Base-by-base conservation (phyloP, 2,888 invertebrate species). In the Lasioglossum lativentre region DNA sequence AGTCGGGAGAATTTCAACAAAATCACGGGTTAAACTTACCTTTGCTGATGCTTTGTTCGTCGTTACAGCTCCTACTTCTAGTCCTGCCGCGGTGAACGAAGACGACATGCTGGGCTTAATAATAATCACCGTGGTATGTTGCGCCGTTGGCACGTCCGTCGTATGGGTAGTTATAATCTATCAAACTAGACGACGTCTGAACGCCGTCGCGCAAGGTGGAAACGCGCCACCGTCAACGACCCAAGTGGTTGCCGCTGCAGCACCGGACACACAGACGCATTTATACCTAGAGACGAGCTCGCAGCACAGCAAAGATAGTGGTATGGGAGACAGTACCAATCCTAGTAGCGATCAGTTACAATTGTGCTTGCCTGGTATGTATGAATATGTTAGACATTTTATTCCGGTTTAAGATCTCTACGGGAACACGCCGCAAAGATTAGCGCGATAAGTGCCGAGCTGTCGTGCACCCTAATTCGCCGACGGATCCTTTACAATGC, bases 131-230 rank as follows among this genome's bases (percentile, higher is more conserved):
- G 97, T 98, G 0, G 98, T 98, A 66, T 98, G 98, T 95, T 98
- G 98, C 95, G 97, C 98, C 78, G 98, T 99, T 27, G 97, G 97
- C n/a, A 99, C 98, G 12, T 98, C 98, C 1, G 96, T 98, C 27
- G 97, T 98, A 78, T 99, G 99, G 98, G 98, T 98, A 75, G 97
- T 98, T 80, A 98, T 98, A 87, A 98, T 98, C 92, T 98, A 98
- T 95, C 97, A 98, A 93, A 98, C 98, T 6, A 96, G 98, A 86
- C 97, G 97, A 95, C 96, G 97, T 52, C 96, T 96, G 95, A 96
- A 96, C 73, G 95, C 96, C 86, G 96, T 93, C 12, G 66, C 86
- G 30, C 85, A 87, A 63, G 56, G 30, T 40, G 72, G 72, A 52
- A 72, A 70, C 34, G 59, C 95, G 94, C 90, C 73, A 80, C 86